Conservation (phyloP, 2,113 vertebrate species). For the Pseudolaguvia tuberculata region DNA sequence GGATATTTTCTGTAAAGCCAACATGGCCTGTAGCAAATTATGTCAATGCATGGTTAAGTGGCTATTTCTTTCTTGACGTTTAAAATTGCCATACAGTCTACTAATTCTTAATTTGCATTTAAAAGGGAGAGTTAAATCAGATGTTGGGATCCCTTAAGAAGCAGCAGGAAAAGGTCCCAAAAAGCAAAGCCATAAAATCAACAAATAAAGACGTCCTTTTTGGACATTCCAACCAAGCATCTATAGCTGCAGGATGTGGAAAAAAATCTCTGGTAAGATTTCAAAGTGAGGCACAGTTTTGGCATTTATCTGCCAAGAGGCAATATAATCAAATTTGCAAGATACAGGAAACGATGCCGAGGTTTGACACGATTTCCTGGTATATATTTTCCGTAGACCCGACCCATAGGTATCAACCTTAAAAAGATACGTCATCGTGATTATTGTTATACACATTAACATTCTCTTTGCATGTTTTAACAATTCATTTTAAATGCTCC, state of each 20-base stretch:
- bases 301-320: slow-evolving; percentile 47
- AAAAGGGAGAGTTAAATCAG: slow-evolving; percentile 68
- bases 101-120: slow-evolving; percentile 66
- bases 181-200: slow-evolving; percentile 68
- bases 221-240: slow-evolving; percentile 61
- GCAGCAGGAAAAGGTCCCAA: slow-evolving; percentile 64
- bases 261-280: slow-evolving; percentile 66
- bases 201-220: slow-evolving; percentile 65
- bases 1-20: slow-evolving; percentile 27
- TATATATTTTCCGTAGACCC: slow-evolving; percentile 41
- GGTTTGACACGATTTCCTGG: slow-evolving; percentile 32
- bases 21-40: slow-evolving; percentile 28
- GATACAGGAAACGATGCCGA: slow-evolving; percentile 43
- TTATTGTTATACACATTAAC: slow-evolving; percentile 42
- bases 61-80: slow-evolving; percentile 45
- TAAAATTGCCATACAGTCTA: slow-evolving; percentile 45
- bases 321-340: slow-evolving; percentile 45
- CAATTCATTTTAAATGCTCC: slow-evolving; percentile 31
- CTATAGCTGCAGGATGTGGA: slow-evolving; percentile 65
- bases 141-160: slow-evolving; percentile 65
- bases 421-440: slow-evolving; percentile 39
- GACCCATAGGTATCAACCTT: slow-evolving; percentile 41
- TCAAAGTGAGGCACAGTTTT: slow-evolving; percentile 48
- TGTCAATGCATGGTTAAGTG: slow-evolving; percentile 50
- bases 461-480: slow-evolving; percentile 48